Conservation (phyloP, 2,113 vertebrate genomes). For the Hipposideros armiger region DNA sequence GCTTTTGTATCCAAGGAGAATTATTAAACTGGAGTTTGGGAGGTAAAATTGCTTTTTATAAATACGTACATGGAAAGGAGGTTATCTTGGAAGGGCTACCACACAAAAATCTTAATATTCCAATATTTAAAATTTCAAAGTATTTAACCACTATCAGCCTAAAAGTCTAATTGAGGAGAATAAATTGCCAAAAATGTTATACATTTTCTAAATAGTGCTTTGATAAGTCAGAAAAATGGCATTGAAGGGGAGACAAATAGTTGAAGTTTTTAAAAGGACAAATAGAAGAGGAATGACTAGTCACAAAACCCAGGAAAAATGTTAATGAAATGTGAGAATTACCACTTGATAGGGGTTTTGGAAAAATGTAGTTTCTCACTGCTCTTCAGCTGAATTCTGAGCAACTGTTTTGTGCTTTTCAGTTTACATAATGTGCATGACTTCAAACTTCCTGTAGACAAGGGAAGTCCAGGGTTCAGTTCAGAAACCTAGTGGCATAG, state of each 20-base stretch:
- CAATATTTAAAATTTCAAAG: conserved; percentile 24
- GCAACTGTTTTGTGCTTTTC: neutral
- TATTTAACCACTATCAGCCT: neutral
- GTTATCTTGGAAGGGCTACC: neutral
- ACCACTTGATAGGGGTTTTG: neutral
- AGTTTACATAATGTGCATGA: neutral
- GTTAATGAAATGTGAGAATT: neutral
- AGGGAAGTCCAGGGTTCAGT: neutral
- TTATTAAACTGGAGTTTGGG: neutral
- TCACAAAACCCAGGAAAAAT: neutral
- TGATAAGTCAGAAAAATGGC: conserved; percentile 31
- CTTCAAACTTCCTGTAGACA: neutral
- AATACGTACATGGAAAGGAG: neutral
- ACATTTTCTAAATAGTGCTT: conserved; percentile 32
- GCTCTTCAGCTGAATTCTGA: neutral
- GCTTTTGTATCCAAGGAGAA: neutral
- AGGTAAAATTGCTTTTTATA: conserved; percentile 27
- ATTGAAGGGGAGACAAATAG: conserved; percentile 1
- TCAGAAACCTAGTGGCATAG: neutral
- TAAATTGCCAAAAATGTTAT: neutral
- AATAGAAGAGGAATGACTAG: neutral
- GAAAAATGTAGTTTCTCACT: neutral
- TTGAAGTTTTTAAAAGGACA: neutral
- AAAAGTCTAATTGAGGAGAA: conserved; percentile 34
- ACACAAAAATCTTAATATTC: neutral